Evolutionary conservation across 2,797 vertebrate species (phyloP).

Genomic region (Mus minutoides): DNA sequence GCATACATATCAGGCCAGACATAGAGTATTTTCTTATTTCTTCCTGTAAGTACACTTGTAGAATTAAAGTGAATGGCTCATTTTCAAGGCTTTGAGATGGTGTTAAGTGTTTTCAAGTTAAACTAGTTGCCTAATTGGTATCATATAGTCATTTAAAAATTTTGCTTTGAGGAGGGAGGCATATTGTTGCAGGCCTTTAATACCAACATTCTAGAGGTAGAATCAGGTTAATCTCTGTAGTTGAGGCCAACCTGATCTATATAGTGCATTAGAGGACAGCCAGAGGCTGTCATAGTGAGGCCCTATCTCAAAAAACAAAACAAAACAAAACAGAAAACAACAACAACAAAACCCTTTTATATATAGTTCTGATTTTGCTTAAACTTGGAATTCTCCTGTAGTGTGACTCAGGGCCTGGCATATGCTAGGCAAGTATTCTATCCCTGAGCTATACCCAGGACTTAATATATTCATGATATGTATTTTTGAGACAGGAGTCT

Average conservation of each 20-base stretch:
- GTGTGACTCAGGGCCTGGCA: not conserved
- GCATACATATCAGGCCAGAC: conserved; percentile 27
- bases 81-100: conserved; percentile 42
- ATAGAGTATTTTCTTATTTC: conserved; percentile 51
- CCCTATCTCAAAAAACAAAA: not conserved
- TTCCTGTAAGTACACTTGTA: conserved; percentile 43
- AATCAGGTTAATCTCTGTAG: not conserved
- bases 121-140: conserved; percentile 24
- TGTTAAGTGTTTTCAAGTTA: conserved; percentile 31
- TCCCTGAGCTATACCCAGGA: not conserved
- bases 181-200: not conserved
- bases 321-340: not conserved
- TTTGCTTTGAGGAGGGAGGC: not conserved
- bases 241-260: not conserved
- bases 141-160: conserved; percentile 33
- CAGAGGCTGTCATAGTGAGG: not conserved
- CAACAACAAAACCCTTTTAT: not conserved
- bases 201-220: not conserved
- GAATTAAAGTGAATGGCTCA: conserved; percentile 17
- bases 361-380: not conserved
- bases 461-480: not conserved
- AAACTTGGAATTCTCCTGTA: not conserved
- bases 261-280: not conserved
- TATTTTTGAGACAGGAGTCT: not conserved
- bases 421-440: not conserved